A percentile compares a stretch with the other conserved stretches of the same genome.
These are phyloP conservation scores for Lamellibrachia luymesi DNA, from an alignment of 1,140 invertebrate genomes.

Conservation along the genomic window DNA sequence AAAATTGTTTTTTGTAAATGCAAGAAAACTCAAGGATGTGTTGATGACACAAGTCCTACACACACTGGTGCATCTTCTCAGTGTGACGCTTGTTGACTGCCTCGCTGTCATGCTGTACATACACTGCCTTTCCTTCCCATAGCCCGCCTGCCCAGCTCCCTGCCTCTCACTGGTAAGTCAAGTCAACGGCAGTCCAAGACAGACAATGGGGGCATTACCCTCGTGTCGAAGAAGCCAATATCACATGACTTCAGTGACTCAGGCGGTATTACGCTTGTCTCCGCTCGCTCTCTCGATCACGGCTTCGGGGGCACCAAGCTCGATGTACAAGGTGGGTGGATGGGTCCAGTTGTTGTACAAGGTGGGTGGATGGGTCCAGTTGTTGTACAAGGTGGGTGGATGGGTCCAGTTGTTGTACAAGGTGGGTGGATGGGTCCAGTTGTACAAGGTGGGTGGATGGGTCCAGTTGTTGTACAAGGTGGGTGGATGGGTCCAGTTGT, in stretches of 20 bases:
- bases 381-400: neutral
- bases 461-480: too few relatives aligned
- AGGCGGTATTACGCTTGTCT: slow-evolving; percentile 5
- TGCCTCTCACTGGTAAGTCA: slow-evolving; percentile 3
- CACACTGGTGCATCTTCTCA: too few relatives aligned
- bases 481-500: neutral
- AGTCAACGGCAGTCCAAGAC: neutral
- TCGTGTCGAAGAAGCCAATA: slow-evolving; percentile 24
- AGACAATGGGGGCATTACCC: slow-evolving; percentile 17
- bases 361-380: too few relatives aligned
- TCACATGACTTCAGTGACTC: slow-evolving; percentile 11
- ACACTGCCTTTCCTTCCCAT: neutral
- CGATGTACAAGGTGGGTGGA: slow-evolving; percentile 13
- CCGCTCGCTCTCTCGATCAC: slow-evolving; percentile 10
- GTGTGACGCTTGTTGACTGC: neutral
- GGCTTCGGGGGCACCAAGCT: slow-evolving; percentile 9
- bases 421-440: too few relatives aligned
- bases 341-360: neutral
- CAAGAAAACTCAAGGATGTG: too few relatives aligned
- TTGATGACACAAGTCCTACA: too few relatives aligned
- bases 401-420: neutral
- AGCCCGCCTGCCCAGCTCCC: neutral
- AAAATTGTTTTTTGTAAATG: too few relatives aligned
- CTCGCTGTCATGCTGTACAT: neutral
- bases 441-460: too few relatives aligned